phyloP scores from a whole-genome alignment of 2,113 vertebrate species.

The Eulemur macaco region DNA sequence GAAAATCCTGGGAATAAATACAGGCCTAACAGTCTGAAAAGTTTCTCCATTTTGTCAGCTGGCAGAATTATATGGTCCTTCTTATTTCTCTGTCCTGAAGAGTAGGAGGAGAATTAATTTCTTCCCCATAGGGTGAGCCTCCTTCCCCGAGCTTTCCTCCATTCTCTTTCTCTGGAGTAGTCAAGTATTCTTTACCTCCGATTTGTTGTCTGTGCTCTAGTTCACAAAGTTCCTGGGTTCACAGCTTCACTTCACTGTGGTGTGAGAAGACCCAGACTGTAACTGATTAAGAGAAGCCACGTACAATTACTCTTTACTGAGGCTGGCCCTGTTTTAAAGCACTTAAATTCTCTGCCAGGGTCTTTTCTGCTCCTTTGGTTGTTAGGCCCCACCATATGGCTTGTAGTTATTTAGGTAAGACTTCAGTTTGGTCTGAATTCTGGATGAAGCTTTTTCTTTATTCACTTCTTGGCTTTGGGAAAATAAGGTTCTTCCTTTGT shows the following conservation, averaged over 20 bases:
- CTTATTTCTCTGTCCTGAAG: neutral
- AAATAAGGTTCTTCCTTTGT: slow-evolving; percentile 10
- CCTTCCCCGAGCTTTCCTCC: neutral
- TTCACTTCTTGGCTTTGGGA: slow-evolving; percentile 9
- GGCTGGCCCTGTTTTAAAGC: neutral
- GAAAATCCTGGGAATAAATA: neutral
- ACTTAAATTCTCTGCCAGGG: neutral
- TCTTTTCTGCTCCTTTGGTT: neutral
- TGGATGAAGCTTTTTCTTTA: neutral
- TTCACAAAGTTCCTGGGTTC: neutral
- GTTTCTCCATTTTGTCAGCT: neutral
- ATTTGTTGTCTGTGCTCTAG: neutral
- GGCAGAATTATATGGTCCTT: neutral
- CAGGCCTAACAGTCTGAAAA: neutral
- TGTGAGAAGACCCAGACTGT: neutral
- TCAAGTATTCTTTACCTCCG: neutral
- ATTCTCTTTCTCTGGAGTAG: neutral
- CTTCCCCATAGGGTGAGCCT: neutral
- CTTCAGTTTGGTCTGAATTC: neutral
- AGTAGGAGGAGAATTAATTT: neutral
- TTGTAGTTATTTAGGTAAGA: neutral
- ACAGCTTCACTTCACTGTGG: neutral
- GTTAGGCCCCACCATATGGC: neutral
- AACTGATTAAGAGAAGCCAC: neutral
- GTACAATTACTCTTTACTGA: neutral